Evolutionary conservation across 2,113 vertebrate species (phyloP).

Genomic region (Phalacrocorax pelagicus): DNA sequence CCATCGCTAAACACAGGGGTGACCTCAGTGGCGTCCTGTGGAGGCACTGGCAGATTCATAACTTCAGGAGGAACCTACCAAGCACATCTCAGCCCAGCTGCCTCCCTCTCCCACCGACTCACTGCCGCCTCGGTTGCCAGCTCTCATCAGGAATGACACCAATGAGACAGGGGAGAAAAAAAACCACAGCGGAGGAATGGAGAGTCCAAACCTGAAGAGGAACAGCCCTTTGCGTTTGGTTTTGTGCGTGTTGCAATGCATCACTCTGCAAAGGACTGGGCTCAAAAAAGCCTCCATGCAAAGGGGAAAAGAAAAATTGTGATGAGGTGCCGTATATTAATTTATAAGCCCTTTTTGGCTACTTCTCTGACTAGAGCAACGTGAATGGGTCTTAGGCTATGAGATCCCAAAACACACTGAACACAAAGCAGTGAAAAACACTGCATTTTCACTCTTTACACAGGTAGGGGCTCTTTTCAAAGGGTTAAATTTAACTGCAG

Average conservation of each 20-base stretch:
- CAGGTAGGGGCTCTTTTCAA: neutral
- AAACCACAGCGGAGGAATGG: neutral
- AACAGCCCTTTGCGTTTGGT: neutral
- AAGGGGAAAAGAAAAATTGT: neutral
- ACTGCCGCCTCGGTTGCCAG: neutral
- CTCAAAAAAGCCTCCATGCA: neutral
- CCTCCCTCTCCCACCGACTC: neutral
- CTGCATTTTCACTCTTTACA: neutral
- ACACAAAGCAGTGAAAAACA: neutral
- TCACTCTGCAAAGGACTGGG: neutral
- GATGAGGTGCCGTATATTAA: neutral
- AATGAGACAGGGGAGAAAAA: neutral
- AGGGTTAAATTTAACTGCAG: neutral
- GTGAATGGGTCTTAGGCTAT: neutral
- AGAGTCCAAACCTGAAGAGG: neutral
- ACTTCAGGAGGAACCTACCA: neutral
- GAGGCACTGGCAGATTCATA: neutral
- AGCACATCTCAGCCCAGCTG: neutral
- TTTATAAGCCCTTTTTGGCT: neutral
- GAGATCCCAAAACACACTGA: neutral
- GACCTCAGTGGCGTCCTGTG: neutral
- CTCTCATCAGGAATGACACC: neutral
- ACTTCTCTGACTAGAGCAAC: neutral
- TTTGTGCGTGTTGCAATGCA: neutral
- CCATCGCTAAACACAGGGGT: neutral